Base-by-base conservation (phyloP, 1,140 invertebrate species). In the Coelopa frigida region DNA sequence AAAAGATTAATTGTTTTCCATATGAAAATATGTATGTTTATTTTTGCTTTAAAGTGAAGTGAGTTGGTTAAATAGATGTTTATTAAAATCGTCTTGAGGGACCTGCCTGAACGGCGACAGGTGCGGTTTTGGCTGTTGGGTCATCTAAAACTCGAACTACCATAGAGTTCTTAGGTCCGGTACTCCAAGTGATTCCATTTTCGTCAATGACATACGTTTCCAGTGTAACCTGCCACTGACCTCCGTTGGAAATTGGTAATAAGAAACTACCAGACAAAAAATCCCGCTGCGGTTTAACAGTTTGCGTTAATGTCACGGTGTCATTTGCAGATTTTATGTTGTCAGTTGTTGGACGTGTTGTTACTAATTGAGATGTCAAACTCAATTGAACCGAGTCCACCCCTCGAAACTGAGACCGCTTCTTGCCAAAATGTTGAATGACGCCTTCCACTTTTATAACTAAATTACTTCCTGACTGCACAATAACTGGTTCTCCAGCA, bases 371-470 rank as follows among this genome's bases (percentile, higher is more conserved):
- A 0, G 83, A 83, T 1, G 78, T 82, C 1, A 88, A 78, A 5
- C 75, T 81, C 22, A 89, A 70, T n/a, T 78, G 76, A 36, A 90
- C 81, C 32, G 79, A 78, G 32, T 81, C 75, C 2, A 87, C 82
- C 20, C 77, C 77, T 21, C 86, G 73, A 59, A 83, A 87, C 3
- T 84, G 63, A 3, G 81, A 79, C 14, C 81, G 74, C 37, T 73
- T 70, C 37, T 74, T 73, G 6, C 79, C 81, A 32, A 61, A 60
- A 46, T 89, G 85, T 56, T 87, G 81, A 40, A 92, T 78, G 3
- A 93, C 85, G 2, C 89, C 89, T 68, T 92, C 89, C 2, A 92
- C 86, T 73, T 90, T 90, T 0, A 92, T 76, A 1, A 87, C 85
- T 12, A 92, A 70, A 53, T 88, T 84, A 40, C 83, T 85, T 31